These are phyloP conservation scores for Hirtodrosophila confusa DNA, from an alignment of 2,888 invertebrate species.

Conservation along the genomic window DNA sequence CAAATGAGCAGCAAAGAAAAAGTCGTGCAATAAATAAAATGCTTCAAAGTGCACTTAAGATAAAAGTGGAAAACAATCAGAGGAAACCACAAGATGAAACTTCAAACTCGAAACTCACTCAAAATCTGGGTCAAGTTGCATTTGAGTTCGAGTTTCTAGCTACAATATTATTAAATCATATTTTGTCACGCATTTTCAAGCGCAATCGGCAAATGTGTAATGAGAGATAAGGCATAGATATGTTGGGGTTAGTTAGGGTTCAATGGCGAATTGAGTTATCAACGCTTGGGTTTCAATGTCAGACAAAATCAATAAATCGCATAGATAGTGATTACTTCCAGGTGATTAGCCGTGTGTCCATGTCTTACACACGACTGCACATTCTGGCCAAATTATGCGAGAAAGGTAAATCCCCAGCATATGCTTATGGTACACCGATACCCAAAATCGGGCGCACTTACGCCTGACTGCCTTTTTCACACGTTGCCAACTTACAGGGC, in stretches of 20 bases:
- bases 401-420: constrained; percentile 47
- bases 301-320: constrained; percentile 77
- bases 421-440: constrained; percentile 26
- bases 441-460: constrained; percentile 63
- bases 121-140: constrained; percentile 46
- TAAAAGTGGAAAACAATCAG: constrained; percentile 46
- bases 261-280: constrained; percentile 39
- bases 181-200: background rate
- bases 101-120: constrained; percentile 16
- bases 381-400: constrained; percentile 54
- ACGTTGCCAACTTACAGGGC: constrained; percentile 50
- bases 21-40: constrained; percentile 79
- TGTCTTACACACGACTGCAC: constrained; percentile 67
- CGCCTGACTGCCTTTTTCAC: constrained; percentile 75
- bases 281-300: constrained; percentile 63
- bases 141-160: constrained; percentile 9
- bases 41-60: constrained; percentile 79
- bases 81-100: constrained; percentile 24
- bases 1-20: constrained; percentile 21
- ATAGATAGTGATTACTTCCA: constrained; percentile 72
- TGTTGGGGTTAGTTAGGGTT: background rate
- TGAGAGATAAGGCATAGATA: background rate
- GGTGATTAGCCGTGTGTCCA: constrained; percentile 76
- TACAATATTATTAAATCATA: constrained; percentile 16
- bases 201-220: background rate